phyloP scores from a whole-genome alignment of 2,113 vertebrate species.

The Aix galericulata region DNA sequence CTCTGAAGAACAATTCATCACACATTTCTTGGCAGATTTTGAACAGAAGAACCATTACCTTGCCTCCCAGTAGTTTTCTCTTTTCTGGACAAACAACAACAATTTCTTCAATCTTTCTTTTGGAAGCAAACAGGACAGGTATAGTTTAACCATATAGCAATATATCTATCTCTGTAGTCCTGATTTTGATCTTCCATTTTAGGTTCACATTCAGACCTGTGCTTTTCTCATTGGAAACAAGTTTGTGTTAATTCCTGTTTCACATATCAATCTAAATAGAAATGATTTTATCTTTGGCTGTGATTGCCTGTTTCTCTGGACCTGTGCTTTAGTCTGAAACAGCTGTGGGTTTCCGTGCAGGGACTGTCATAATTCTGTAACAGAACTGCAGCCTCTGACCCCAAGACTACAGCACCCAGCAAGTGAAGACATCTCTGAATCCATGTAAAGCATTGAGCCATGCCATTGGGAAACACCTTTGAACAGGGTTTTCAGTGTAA shows the following conservation, averaged over 20 bases:
- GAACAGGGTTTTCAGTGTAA: not conserved
- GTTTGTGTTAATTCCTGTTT: not conserved
- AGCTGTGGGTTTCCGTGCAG: not conserved
- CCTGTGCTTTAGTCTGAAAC: not conserved
- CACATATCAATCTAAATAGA: not conserved
- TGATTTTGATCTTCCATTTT: not conserved
- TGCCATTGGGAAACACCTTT: not conserved
- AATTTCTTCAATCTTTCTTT: not conserved
- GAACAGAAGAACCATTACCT: not conserved
- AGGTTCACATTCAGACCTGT: too few species aligned
- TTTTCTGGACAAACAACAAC: not conserved
- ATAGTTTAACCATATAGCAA: not conserved
- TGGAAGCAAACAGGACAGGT: not conserved
- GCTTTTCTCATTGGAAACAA: not conserved
- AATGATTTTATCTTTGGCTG: not conserved
- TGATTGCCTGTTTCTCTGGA: not conserved
- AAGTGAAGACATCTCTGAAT: not conserved
- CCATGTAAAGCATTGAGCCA: not conserved
- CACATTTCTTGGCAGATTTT: not conserved
- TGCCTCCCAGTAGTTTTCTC: not conserved
- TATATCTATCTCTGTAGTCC: not conserved
- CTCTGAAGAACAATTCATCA: not conserved
- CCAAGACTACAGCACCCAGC: not conserved
- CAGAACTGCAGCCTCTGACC: not conserved
- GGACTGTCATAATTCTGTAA: not conserved